Conservation (phyloP, 1,140 invertebrate species). For the Spodoptera frugiperda region DNA sequence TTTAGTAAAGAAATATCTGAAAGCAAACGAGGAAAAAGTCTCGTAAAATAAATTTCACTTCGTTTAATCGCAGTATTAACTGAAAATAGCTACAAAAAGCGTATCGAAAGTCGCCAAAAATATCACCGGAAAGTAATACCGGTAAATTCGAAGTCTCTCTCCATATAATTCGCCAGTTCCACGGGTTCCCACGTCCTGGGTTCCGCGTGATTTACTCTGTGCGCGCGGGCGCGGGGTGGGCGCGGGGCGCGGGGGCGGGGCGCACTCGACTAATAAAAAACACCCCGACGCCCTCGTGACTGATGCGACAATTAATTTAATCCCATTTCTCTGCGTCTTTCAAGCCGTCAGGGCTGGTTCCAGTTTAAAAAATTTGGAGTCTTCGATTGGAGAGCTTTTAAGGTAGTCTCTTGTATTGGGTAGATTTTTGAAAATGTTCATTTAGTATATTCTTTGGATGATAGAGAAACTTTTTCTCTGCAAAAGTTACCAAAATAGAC, state of each 20-base stretch:
- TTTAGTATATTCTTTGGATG: too few species aligned
- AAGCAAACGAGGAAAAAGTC: not conserved
- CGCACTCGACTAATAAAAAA: conserved; percentile 84
- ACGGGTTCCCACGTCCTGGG: conserved; percentile 53
- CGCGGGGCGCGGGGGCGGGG: conserved; percentile 50
- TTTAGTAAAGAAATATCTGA: too few species aligned
- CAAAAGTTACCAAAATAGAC: too few species aligned
- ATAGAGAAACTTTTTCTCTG: too few species aligned
- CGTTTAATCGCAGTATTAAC: too few species aligned
- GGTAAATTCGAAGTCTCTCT: conserved; percentile 1
- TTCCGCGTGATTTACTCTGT: conserved; percentile 76
- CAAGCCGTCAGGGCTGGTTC: conserved; percentile 69
- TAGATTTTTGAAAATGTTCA: not conserved
- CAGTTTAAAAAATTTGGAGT: conserved; percentile 25
- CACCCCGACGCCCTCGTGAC: conserved; percentile 84
- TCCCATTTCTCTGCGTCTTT: conserved; percentile 85
- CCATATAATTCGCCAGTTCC: conserved; percentile 48
- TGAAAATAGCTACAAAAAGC: not conserved
- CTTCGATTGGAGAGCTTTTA: conserved; percentile 15
- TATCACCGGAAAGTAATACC: not conserved
- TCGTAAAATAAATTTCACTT: not conserved
- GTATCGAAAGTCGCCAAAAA: not conserved
- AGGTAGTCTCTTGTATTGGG: not conserved
- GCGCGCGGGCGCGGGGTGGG: conserved; percentile 56
- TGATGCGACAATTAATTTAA: conserved; percentile 86